A percentile compares a stretch with the other conserved stretches of the same genome.
These are phyloP conservation scores for Nesogale talazaci DNA, from an alignment of 2,113 vertebrate species.

Conservation along the genomic window DNA sequence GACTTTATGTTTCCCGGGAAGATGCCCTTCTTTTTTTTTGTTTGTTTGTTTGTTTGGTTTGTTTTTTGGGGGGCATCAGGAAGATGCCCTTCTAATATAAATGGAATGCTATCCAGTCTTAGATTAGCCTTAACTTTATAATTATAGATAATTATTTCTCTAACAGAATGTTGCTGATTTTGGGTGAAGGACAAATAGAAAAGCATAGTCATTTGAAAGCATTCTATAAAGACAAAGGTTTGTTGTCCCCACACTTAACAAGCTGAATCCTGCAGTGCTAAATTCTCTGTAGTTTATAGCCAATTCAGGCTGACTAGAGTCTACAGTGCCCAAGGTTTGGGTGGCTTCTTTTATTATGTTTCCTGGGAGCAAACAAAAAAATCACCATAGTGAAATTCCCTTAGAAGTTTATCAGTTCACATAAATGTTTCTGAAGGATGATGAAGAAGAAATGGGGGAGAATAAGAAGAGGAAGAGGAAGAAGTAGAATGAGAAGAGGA, in stretches of 20 bases:
- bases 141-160: neutral
- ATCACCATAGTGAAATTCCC: neutral
- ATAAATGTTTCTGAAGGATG: neutral
- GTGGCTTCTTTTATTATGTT: neutral
- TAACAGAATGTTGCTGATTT: neutral
- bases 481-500: neutral
- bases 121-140: neutral
- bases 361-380: neutral
- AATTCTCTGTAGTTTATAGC: neutral
- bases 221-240: neutral
- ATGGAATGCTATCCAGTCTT: neutral
- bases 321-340: neutral
- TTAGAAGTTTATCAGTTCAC: neutral
- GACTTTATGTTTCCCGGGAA: neutral
- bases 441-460: neutral
- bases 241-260: neutral
- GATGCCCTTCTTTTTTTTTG: too few species aligned
- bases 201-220: neutral
- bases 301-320: neutral
- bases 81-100: neutral
- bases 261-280: neutral
- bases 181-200: neutral
- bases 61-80: too few species aligned
- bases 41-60: too few species aligned
- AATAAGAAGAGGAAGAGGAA: neutral